Evolutionary conservation across 2,797 vertebrate genomes (phyloP).

Genomic region (Amphiprion clarkii): DNA sequence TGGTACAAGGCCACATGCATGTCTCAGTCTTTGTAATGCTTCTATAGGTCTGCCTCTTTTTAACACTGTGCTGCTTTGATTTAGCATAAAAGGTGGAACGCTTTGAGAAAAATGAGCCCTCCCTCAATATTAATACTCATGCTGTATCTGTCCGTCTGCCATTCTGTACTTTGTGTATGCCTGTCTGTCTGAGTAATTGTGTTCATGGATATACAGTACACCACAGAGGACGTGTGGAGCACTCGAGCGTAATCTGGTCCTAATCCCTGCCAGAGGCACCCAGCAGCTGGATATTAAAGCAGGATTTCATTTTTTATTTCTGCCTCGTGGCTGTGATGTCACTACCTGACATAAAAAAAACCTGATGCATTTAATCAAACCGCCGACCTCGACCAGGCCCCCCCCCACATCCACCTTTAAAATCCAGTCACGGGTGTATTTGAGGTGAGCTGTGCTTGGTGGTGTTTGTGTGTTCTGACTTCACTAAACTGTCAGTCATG

Average conservation of each 20-base stretch:
- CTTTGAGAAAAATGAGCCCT: conserved; percentile 5
- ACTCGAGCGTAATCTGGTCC: conserved; percentile 64
- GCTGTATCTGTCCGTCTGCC: conserved; percentile 19
- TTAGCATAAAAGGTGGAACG: conserved; percentile 20
- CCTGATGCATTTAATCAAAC: conserved; percentile 36
- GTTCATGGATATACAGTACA: conserved; percentile 43
- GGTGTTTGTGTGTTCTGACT: conserved; percentile 12
- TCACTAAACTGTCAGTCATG: conserved; percentile 41
- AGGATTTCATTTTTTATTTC: conserved; percentile 48
- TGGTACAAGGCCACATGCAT: neutral
- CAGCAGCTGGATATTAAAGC: conserved; percentile 72
- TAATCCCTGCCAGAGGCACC: conserved; percentile 73
- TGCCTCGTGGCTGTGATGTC: conserved; percentile 33
- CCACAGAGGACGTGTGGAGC: conserved; percentile 44
- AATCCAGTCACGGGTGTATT: conserved; percentile 22
- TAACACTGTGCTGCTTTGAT: conserved; percentile 9
- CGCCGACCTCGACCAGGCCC: conserved; percentile 21
- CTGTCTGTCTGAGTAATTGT: conserved; percentile 50
- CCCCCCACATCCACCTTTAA: neutral
- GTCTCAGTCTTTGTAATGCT: neutral
- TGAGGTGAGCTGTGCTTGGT: conserved; percentile 25
- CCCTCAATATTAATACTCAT: conserved; percentile 7
- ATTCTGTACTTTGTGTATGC: conserved; percentile 31
- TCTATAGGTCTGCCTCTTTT: conserved; percentile 15
- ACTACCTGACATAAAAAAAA: conserved; percentile 31